Conservation (phyloP, 2,113 vertebrate species). For the Plotosus lineatus region DNA sequence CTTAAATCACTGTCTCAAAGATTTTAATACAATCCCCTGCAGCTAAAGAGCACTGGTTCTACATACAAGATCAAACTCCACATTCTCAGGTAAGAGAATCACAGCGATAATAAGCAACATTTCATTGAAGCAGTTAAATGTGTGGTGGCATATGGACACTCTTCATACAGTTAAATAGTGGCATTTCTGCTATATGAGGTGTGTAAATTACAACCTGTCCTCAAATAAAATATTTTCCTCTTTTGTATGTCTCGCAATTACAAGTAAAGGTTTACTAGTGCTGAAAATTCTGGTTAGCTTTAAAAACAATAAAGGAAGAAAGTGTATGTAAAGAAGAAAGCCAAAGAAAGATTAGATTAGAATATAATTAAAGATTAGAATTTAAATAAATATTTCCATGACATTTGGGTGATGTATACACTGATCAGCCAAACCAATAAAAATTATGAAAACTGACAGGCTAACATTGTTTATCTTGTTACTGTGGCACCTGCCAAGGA, state of each 20-base stretch:
- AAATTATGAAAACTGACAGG: too few species aligned
- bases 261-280: neutral
- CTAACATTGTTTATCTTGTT: too few species aligned
- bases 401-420: neutral
- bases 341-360: too few species aligned
- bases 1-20: neutral
- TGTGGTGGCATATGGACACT: neutral
- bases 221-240: neutral
- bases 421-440: too few species aligned
- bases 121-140: neutral
- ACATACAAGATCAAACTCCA: slow-evolving; percentile 29
- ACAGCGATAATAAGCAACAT: neutral
- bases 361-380: neutral
- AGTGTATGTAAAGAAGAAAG: neutral
- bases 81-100: slow-evolving; percentile 45
- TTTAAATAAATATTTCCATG: neutral
- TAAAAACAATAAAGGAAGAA: neutral
- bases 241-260: neutral
- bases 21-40: slow-evolving; percentile 17
- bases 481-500: too few species aligned
- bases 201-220: neutral
- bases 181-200: neutral
- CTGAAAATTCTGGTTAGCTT: neutral
- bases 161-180: neutral
- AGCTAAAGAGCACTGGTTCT: slow-evolving; percentile 54